These are phyloP conservation scores for Coregonus ussuriensis DNA, from an alignment of 2,797 vertebrate species.

Conservation along the genomic window DNA sequence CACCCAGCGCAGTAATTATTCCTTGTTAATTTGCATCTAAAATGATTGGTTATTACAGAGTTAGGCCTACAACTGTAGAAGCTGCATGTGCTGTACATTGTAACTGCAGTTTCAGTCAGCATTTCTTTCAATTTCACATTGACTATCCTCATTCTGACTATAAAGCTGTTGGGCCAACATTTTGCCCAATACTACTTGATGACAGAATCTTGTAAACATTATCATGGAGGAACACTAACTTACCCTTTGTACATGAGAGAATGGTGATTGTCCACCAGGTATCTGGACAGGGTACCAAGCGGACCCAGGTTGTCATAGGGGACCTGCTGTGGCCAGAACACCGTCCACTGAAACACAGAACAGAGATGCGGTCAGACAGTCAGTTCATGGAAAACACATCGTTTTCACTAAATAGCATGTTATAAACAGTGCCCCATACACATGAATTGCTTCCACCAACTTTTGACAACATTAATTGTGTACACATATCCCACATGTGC, in stretches of 20 bases:
- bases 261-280: slow-evolving; percentile 79
- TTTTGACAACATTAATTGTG: no score
- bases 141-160: not conserved
- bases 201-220: not conserved
- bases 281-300: slow-evolving; percentile 77
- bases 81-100: not conserved
- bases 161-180: not conserved
- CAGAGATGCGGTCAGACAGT: not conserved
- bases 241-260: slow-evolving; percentile 79
- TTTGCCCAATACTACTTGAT: not conserved
- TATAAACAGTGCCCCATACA: no score
- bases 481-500: no score
- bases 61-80: no score
- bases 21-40: no score
- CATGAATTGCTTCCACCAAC: no score
- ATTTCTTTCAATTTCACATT: no score
- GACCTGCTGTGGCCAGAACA: slow-evolving; percentile 81
- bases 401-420: no score
- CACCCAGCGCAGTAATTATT: no score
- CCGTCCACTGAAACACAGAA: slow-evolving; percentile 75
- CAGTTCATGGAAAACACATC: no score
- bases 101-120: no score
- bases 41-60: no score
- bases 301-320: slow-evolving; percentile 81
- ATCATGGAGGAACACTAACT: slow-evolving; percentile 55